These are phyloP conservation scores for Aphaenogaster floridana DNA, from an alignment of 1,140 invertebrate genomes.

Conservation along the genomic window DNA sequence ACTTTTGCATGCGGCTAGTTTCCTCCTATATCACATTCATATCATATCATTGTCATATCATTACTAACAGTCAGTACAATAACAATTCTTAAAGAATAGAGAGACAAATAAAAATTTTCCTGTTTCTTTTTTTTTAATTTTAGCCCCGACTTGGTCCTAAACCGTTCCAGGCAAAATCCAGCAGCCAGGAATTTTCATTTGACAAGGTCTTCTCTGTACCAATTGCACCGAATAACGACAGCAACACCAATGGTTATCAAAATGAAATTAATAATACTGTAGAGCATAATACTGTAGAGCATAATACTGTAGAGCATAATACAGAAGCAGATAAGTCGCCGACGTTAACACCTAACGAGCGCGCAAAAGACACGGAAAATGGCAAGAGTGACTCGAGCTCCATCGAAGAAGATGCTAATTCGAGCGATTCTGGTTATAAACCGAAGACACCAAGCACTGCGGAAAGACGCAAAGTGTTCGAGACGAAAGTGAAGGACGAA, in stretches of 20 bases:
- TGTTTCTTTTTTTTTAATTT: constrained; percentile 68
- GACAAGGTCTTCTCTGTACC: constrained; percentile 94
- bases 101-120: constrained; percentile 2
- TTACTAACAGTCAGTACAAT: constrained; percentile 14
- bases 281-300: constrained; percentile 57
- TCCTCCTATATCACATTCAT: constrained; percentile 49
- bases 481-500: constrained; percentile 86
- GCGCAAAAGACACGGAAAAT: constrained; percentile 85
- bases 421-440: constrained; percentile 88
- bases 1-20: constrained; percentile 53
- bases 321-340: constrained; percentile 82
- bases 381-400: constrained; percentile 89
- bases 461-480: constrained; percentile 91
- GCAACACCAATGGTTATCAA: constrained; percentile 78
- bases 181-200: constrained; percentile 91
- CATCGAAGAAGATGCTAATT: constrained; percentile 89
- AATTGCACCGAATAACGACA: constrained; percentile 88
- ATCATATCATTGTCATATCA: constrained; percentile 55
- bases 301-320: constrained; percentile 53
- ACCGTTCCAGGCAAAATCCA: constrained; percentile 92
- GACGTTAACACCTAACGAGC: constrained; percentile 76
- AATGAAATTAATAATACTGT: constrained; percentile 68
- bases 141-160: constrained; percentile 94
- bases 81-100: not conserved
- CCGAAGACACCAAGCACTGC: constrained; percentile 92